Base-by-base conservation (phyloP, 2,113 vertebrate genomes). In the Rhynchopsitta pachyrhyncha region DNA sequence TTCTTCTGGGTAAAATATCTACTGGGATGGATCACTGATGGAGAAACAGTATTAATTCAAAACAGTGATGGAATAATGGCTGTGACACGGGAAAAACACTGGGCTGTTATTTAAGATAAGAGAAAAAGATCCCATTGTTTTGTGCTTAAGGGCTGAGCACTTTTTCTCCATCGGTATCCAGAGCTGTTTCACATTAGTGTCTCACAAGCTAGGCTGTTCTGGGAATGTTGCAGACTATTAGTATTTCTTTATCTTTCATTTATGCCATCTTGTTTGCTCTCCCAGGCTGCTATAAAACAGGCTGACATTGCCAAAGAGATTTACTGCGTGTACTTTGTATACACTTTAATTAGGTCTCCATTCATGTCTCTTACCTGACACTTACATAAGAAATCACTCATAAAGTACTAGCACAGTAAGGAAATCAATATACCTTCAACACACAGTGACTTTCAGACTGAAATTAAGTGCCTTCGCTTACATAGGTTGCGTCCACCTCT, bases 351-450 rank as follows among this genome's bases (percentile, higher is more conserved):
- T 95, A 95, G 95, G 87, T 89, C 91, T 92, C 96, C 73, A 85
- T 94, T 95, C 95, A 73, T 97, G 96, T 85, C 93, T 92, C 76
- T 92, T 80, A 86, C 85, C 90, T 95, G 95, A 94, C 93, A 84
- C 91, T 93, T 94, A 88, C 89, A 78, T 88, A 96, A 97, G 97
- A 96, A 97, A 96, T 95, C 96, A 97, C 94, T 97, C 96, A 97
- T 95, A 95, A 95, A 96, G 53, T 44, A 87, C 93, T 12, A 70
- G n/a, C 91, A 18, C 77, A 60, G 93, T 33, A 85, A 9, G 0
- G 93, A 87, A 95, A 97, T 97, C 95, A 70, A 95, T 97, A 87
- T 77, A 2, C 49, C 93, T 74, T 63, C 57, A 94, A 80, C 3
- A 7, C 86, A 44, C 59, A 3, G 77, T 89, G 92, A 94, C 90